A percentile compares a stretch with the other conserved stretches of the same genome.
These are phyloP conservation scores for Athene noctua DNA, from an alignment of 2,113 vertebrate genomes.

Conservation along the genomic window DNA sequence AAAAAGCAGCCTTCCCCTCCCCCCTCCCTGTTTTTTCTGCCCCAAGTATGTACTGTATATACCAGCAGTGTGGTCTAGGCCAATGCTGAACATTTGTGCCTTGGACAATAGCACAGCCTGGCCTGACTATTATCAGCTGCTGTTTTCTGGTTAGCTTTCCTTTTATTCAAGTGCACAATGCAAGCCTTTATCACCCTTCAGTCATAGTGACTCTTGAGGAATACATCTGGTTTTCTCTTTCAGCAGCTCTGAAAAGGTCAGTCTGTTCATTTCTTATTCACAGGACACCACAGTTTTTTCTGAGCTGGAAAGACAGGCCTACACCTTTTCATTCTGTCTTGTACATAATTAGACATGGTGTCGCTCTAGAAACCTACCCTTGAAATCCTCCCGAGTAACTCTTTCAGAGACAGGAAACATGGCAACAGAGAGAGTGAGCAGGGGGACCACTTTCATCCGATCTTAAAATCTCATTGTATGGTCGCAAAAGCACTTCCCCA, in stretches of 20 bases:
- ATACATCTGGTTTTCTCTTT: conserved; percentile 87
- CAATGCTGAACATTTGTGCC: conserved; percentile 81
- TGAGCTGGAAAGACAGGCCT: conserved; percentile 80
- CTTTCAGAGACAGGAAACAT: conserved; percentile 52
- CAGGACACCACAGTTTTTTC: conserved; percentile 75
- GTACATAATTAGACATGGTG: conserved; percentile 78
- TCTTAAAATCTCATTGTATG: conserved; percentile 60
- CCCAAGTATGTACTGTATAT: conserved; percentile 65
- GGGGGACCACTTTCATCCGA: conserved; percentile 46
- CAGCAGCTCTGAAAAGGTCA: conserved; percentile 83
- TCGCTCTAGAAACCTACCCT: conserved; percentile 74
- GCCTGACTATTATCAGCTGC: conserved; percentile 84
- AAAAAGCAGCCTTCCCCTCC: conserved; percentile 3
- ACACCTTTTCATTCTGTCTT: conserved; percentile 78
- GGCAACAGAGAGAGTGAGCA: not conserved
- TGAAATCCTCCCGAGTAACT: conserved; percentile 67
- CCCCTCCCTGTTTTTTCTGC: not conserved
- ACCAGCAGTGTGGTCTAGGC: conserved; percentile 82
- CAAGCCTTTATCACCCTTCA: conserved; percentile 81
- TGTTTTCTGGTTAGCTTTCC: conserved; percentile 84
- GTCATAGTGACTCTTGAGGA: conserved; percentile 86
- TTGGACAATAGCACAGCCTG: conserved; percentile 82
- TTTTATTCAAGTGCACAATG: conserved; percentile 83
- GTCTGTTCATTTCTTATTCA: conserved; percentile 84
- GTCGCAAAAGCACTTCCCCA: conserved; percentile 53